phyloP scores from a whole-genome alignment of 2,113 vertebrate species.

The Numida meleagris region DNA sequence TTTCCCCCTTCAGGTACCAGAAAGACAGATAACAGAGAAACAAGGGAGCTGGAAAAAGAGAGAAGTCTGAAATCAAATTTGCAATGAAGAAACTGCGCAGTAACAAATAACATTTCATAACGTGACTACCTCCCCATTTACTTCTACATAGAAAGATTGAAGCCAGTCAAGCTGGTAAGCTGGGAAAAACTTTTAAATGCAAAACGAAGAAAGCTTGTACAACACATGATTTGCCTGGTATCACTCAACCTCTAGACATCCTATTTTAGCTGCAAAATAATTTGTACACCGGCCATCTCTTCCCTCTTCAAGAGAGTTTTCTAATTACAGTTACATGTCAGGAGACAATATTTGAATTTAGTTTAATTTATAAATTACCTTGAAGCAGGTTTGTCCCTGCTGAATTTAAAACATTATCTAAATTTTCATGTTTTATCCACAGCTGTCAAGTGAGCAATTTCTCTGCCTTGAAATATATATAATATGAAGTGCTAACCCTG shows the following conservation, averaged over 20 bases:
- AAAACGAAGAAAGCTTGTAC: background rate
- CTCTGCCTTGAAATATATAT: slow-evolving; percentile 1
- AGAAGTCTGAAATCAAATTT: background rate
- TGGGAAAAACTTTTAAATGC: background rate
- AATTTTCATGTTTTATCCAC: slow-evolving; percentile 43
- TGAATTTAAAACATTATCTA: slow-evolving; percentile 36
- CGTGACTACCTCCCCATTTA: background rate
- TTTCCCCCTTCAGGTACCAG: background rate
- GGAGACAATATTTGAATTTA: slow-evolving; percentile 50
- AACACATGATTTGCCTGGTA: background rate
- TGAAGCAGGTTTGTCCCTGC: slow-evolving; percentile 28
- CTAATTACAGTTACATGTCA: slow-evolving; percentile 47
- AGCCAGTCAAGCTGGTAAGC: background rate
- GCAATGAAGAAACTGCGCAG: background rate
- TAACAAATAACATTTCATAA: slow-evolving; percentile 21
- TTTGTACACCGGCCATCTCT: background rate
- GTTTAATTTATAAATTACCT: slow-evolving; percentile 66
- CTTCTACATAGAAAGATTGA: background rate
- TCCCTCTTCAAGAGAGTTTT: slow-evolving; percentile 54
- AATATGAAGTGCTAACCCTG: background rate
- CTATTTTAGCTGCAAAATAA: slow-evolving; percentile 15
- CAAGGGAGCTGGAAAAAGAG: background rate
- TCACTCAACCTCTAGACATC: background rate
- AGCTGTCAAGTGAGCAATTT: slow-evolving; percentile 45
- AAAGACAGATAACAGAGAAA: background rate